These are phyloP conservation scores for Miltochrista miniata DNA, from an alignment of 2,888 invertebrate genomes.

Conservation along the genomic window DNA sequence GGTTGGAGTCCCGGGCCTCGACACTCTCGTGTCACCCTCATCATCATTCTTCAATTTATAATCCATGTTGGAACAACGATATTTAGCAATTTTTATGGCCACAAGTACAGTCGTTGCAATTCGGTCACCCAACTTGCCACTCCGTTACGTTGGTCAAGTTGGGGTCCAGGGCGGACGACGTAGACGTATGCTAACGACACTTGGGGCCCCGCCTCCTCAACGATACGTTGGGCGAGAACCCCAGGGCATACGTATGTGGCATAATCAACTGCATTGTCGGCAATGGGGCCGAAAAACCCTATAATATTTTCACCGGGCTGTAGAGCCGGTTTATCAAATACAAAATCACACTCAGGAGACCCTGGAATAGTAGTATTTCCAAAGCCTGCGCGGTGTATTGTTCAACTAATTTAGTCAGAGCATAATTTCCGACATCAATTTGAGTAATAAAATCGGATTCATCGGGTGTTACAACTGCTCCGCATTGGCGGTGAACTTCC, in stretches of 20 bases:
- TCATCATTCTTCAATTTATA: no score
- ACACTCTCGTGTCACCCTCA: no score
- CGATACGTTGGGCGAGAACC: background rate
- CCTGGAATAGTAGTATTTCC: background rate
- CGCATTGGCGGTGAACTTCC: conserved; percentile 7
- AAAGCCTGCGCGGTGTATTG: background rate
- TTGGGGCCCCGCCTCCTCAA: background rate
- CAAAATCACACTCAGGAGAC: background rate
- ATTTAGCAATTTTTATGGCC: no score
- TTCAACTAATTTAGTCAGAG: background rate
- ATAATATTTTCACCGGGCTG: background rate
- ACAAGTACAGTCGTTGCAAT: no score
- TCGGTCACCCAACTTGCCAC: no score
- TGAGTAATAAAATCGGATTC: background rate
- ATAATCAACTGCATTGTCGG: background rate
- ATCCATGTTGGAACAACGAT: no score
- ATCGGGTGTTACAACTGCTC: background rate
- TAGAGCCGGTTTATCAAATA: background rate
- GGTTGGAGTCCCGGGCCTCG: no score
- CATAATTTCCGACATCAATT: background rate
- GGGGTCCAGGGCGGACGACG: no score
- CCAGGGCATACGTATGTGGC: background rate
- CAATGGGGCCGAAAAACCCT: background rate
- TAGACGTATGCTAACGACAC: no score
- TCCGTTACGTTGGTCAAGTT: no score